Evolutionary conservation across 2,888 invertebrate genomes (phyloP).

Genomic region (Polylopha cassiicola): DNA sequence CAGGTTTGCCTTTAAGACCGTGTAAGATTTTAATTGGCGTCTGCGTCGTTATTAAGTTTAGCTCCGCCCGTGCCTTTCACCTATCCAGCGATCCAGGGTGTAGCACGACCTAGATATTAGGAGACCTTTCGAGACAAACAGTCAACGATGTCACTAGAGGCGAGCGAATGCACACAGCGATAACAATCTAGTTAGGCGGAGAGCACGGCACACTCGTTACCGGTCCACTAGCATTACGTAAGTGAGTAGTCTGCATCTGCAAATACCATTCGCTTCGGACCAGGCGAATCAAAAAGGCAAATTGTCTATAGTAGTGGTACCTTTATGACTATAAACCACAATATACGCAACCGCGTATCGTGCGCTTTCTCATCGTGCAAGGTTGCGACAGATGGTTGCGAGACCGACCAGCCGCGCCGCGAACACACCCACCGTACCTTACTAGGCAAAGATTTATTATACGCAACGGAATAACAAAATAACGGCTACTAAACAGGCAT

Average conservation of each 20-base stretch:
- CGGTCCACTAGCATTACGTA: too few relatives aligned
- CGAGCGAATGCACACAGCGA: too few relatives aligned
- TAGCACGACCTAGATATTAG: too few relatives aligned
- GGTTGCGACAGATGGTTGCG: constrained; percentile 50
- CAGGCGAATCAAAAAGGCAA: too few relatives aligned
- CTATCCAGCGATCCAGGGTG: too few relatives aligned
- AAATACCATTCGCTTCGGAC: too few relatives aligned
- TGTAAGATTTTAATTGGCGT: not conserved
- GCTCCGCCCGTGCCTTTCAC: too few relatives aligned
- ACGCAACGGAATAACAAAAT: constrained; percentile 1
- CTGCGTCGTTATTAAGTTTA: not conserved
- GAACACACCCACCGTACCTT: constrained; percentile 39
- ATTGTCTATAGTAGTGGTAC: not conserved
- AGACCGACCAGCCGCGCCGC: constrained; percentile 42
- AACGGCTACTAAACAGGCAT: not conserved
- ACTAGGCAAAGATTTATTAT: not conserved
- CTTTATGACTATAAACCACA: not conserved
- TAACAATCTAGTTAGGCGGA: too few relatives aligned
- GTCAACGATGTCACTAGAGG: too few relatives aligned
- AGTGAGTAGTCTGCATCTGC: too few relatives aligned
- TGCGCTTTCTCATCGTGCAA: constrained; percentile 53
- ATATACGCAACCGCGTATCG: constrained; percentile 33
- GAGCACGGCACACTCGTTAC: too few relatives aligned
- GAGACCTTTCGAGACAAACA: too few relatives aligned
- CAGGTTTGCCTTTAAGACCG: constrained; percentile 1